Evolutionary conservation across 30 jellyfish, hydroid and myxozoan genomes (phyloP), one percentile per base, ranked within the genome.

Genomic region (Turritopsis dohrnii): DNA sequence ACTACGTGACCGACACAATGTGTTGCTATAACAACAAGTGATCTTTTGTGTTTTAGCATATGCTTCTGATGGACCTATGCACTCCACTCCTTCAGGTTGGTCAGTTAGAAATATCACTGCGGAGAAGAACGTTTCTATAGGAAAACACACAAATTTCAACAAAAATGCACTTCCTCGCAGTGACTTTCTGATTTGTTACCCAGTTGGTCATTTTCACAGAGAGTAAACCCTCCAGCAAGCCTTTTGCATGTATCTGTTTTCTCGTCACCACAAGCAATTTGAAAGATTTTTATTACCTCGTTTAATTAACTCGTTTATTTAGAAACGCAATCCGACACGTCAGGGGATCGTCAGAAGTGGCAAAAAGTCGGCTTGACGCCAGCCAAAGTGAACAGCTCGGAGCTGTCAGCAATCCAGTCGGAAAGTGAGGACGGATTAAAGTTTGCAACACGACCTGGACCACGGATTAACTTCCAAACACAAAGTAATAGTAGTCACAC

Each of bases 61-160:
- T 74, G 98, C 98, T 0, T 88, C 96, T 29, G 96, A 93, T 81
- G 98, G 98, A 1, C 98, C 98, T 19, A 93, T 93, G 98, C 98
- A 93, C 74, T 89, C 97, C 65, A 93, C 98, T 1, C 98, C 98
- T 19, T 93, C 98, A 86, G 98, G 98, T 93, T 65, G 80, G 82
- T 54, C 52, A 1, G 69, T 8, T n/a, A 19, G 28, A 19, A 1
- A 71, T 71, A 16, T n/a, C 81, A 0, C 24, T 1, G 81, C 30
- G 21, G 24, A 0, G 21, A 72, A 21, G 28, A 72, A 25, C 28
- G 81, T 25, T 72, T n/a, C n/a, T n/a, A n/a, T n/a, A n/a, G n/a
- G n/a, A n/a, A n/a, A n/a, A n/a, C n/a, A n/a, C n/a, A n/a, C n/a
- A n/a, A n/a, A n/a, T n/a, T n/a, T n/a, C n/a, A n/a, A n/a, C n/a